These are phyloP conservation scores for Agriopis leucophaearia DNA, from an alignment of 2,888 invertebrate genomes.

Conservation along the genomic window DNA sequence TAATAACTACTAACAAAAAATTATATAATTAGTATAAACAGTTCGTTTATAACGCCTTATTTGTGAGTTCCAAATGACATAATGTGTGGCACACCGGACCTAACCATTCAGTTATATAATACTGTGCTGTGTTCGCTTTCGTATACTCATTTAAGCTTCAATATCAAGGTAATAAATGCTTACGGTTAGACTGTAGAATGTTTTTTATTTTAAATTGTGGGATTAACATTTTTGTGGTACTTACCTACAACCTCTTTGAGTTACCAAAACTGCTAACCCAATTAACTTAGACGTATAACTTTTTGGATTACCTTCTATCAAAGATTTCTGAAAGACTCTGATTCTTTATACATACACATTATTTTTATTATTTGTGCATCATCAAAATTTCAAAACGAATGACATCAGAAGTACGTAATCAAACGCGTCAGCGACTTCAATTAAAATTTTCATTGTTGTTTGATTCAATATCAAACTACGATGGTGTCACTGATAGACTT, in stretches of 20 bases:
- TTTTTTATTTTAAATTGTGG: not conserved
- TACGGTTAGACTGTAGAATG: not conserved
- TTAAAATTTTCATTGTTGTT: too few species aligned
- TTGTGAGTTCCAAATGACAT: constrained; percentile 22
- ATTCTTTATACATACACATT: too few species aligned
- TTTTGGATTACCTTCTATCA: too few species aligned
- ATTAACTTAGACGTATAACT: too few species aligned
- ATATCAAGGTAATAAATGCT: constrained; percentile 28
- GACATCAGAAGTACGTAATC: not conserved
- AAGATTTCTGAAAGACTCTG: too few species aligned
- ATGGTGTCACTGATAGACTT: not conserved
- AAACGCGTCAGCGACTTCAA: too few species aligned
- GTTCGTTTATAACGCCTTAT: constrained; percentile 17
- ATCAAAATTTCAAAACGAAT: not conserved
- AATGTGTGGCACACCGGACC: constrained; percentile 24
- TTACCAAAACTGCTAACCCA: not conserved
- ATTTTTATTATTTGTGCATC: too few species aligned
- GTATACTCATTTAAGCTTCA: constrained; percentile 18
- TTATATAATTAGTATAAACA: not conserved
- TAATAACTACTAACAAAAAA: not conserved
- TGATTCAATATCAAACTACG: not conserved
- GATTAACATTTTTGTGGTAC: not conserved
- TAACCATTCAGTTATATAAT: constrained; percentile 14
- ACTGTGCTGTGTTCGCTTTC: constrained; percentile 11
- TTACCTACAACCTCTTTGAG: not conserved